Base-by-base conservation (phyloP, 2,888 invertebrate genomes). In the Hyposoter dolosus region DNA sequence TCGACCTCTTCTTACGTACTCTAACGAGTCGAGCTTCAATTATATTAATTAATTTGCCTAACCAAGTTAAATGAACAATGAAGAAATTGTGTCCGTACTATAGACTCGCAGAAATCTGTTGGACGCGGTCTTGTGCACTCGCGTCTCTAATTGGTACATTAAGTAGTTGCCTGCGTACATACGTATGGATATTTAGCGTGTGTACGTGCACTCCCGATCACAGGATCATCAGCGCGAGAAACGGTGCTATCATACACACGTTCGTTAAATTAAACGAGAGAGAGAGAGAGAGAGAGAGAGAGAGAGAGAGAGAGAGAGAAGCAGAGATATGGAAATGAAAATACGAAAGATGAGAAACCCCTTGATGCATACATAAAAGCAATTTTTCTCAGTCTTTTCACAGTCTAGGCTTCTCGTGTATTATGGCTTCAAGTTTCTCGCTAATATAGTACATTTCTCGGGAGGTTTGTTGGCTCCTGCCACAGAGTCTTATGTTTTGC, bases 21-120 rank as follows among this genome's bases (percentile, higher is more conserved):
- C 90, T 93, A 93, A 93, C 92, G 91, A 93, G 92, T 92, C 89
- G 88, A 88, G 90, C 92, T 91, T 92, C 92, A 92, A 93, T 93
- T 93, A 93, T 92, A 91, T 91, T 91, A 91, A 93, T 93, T 93
- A 93, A 93, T 93, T 93, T 92, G 89, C 90, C 91, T 90, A 91
- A 90, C 89, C 89, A 90, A 90, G 90, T 90, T 91, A 90, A 91
- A 91, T 89, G 91, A 90, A 90, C 90, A 89, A 91, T 91, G 88
- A 86, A 87, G 84, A 88, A 86, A 88, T 82, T 77, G 85, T 86
- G 81, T 69, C 76, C 80, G 63, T 75, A 77, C 45, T 32, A 71
- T 56, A 66, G 40, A 63, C 63, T 71, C 69, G 77, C 77, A 81
- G 66, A 75, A 47, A 68, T 65, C 66, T 77, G 56, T 83, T 60